Base-by-base conservation (phyloP, 2,888 invertebrate species). In the Acrobasis suavella region DNA sequence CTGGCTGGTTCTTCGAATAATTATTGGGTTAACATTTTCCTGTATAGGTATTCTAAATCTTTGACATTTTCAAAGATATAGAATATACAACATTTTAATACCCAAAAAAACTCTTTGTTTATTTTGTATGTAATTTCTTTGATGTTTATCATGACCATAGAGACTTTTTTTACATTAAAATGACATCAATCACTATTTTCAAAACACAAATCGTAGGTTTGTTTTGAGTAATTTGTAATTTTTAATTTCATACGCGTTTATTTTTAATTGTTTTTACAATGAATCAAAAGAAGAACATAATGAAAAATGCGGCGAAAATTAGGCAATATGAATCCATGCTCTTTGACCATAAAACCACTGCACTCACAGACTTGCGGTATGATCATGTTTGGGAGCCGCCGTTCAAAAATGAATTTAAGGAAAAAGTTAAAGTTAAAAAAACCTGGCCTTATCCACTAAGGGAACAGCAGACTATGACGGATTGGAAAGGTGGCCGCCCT, bases 331-430 rank as follows among this genome's bases (percentile, higher is more conserved):
- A 76, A 22, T 7, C 52, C 6, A 75, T 83, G 71, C 55, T 80
- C 12, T 82, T 78, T 46, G 67, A 73, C 46, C 70, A 81, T 50
- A 67, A 66, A 59, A 80, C 84, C 0, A 73, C 77, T 0, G 60
- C 64, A 5, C 67, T 49, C 50, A 75, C 68, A 0, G 73, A 75
- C 58, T 82, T 67, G 16, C 70, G 72, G 3, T 50, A 65, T 39
- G 65, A 65, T 0, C 68, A 68, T 2, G 64, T 74, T 15, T 12
- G 9, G 15, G 62, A 50, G 38, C 65, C 68, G 0, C 9, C 54
- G 0, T 54, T 63, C 9, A 68, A 62, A 62, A 80, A 80, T 0
- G 62, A 62, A 1, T 76, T 74, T 39, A 68, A 70, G 49, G 10
- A 2, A 64, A 68, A 15, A 37, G 58, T 1, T 14, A 0, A 10